These are phyloP conservation scores for Drosophila bocqueti DNA, from an alignment of 1,140 invertebrate genomes.

Conservation along the genomic window DNA sequence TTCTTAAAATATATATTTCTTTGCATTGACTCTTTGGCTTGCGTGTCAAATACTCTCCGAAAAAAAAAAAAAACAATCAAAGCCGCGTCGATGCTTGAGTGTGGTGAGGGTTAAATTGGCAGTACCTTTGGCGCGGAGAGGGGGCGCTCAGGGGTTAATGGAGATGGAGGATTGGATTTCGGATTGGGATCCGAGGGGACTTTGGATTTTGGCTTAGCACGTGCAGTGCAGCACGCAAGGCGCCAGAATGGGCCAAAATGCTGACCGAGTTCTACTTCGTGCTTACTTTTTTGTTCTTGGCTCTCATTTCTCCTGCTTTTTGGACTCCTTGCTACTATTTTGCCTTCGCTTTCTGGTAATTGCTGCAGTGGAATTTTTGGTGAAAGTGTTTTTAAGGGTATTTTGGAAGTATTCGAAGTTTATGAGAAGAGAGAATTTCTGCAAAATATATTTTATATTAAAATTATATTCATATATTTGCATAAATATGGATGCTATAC, in stretches of 20 bases:
- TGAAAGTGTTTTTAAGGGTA: conserved; percentile 26
- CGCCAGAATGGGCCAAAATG: conserved; percentile 49
- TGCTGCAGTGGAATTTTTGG: conserved; percentile 33
- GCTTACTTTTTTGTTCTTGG: conserved; percentile 1
- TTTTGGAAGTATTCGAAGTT: neutral
- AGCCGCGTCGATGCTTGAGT: conserved; percentile 39
- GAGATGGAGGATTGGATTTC: conserved; percentile 8
- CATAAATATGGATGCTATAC: neutral
- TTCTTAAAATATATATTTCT: conserved; percentile 34
- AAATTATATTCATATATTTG: neutral
- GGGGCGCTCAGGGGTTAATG: conserved; percentile 18
- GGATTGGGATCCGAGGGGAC: conserved; percentile 2
- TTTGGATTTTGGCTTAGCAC: conserved; percentile 15
- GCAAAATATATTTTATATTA: neutral
- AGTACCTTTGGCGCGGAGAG: neutral
- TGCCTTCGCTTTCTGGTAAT: conserved; percentile 48
- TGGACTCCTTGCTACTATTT: conserved; percentile 13
- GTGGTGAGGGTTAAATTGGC: conserved; percentile 18
- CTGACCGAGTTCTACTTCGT: conserved; percentile 60
- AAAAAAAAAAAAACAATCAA: conserved; percentile 54
- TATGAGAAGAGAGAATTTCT: neutral
- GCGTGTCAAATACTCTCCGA: conserved; percentile 44
- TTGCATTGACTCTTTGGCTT: conserved; percentile 47
- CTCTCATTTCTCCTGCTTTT: conserved; percentile 17
- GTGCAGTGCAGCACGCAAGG: conserved; percentile 58